Evolutionary conservation across 2,113 vertebrate genomes (phyloP).

Genomic region (Tychaedon coryphoeus): DNA sequence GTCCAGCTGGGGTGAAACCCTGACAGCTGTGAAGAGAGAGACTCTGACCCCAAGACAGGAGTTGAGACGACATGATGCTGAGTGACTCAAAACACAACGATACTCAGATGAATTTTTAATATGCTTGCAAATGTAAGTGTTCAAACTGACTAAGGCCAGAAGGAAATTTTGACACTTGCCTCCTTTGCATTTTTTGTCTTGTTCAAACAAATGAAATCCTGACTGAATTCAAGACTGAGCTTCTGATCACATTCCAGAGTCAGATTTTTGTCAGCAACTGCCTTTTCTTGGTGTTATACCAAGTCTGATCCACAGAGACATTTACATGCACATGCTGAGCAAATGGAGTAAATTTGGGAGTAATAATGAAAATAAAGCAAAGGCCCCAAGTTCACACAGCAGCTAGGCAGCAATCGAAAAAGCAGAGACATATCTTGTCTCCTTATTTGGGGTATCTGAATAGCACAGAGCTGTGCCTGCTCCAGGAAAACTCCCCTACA

Average conservation of each 20-base stretch:
- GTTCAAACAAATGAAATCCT: neutral
- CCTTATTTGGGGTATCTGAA: neutral
- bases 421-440: neutral
- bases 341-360: neutral
- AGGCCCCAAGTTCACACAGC: neutral
- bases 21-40: neutral
- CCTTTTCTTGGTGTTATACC: neutral
- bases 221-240: neutral
- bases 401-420: neutral
- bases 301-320: rapidly evolving
- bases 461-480: neutral
- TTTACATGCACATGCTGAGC: neutral
- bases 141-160: neutral
- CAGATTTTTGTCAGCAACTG: neutral
- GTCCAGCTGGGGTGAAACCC: neutral
- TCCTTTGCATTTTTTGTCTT: neutral
- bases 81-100: neutral
- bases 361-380: neutral
- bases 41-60: neutral
- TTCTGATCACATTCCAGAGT: neutral
- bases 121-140: neutral
- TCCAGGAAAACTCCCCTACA: neutral
- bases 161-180: neutral
- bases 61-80: neutral
- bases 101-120: neutral